Base-by-base conservation (phyloP, 1,140 invertebrate genomes). In the Monomorium pharaonis region DNA sequence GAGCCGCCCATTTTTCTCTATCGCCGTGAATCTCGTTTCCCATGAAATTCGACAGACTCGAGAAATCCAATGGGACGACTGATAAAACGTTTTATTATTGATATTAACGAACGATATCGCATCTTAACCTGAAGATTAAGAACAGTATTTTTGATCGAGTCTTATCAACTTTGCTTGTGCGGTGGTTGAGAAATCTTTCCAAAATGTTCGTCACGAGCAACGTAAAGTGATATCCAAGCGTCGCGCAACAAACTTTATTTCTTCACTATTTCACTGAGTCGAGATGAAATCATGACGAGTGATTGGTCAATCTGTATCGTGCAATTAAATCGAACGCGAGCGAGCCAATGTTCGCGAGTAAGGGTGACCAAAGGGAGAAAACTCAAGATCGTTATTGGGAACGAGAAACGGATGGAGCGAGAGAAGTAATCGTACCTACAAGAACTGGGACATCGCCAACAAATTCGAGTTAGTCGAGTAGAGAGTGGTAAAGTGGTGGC, bases 391-490 rank as follows among this genome's bases (percentile, higher is more conserved):
- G 24, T 33, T 24, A 44, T 69, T 24, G 42, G 30, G 91, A 91
- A 91, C 87, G 84, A 88, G 49, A 51, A 56, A 47, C 69, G 65
- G 88, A 83, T 63, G 58, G 65, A 72, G 88, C 54, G 87, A 86
- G 88, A 86, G 85, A 89, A 76, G 70, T 77, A 78, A 44, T 56
- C 44, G 85, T 76, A 42, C 60, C 62, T 80, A 90, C 89, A 86
- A 91, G 92, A 94, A 94, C 93, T 94, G 91, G 93, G 93, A 94
- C 92, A 93, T 93, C 90, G 92, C 91, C 93, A 93, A 93, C 92
- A 93, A 94, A 94, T 94, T 93, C 91, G 92, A 94, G 93, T 94
- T 94, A 91, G 92, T 89, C 91, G 88, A 92, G 92, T 93, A 93
- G 91, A 85, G 89, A 92, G 91, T 91, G 91, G 91, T 92, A 92